Percentiles rank a stretch among this genome's conserved stretches.
Evolutionary conservation across 2,797 vertebrate genomes (phyloP).

Genomic region (Falco naumanni): DNA sequence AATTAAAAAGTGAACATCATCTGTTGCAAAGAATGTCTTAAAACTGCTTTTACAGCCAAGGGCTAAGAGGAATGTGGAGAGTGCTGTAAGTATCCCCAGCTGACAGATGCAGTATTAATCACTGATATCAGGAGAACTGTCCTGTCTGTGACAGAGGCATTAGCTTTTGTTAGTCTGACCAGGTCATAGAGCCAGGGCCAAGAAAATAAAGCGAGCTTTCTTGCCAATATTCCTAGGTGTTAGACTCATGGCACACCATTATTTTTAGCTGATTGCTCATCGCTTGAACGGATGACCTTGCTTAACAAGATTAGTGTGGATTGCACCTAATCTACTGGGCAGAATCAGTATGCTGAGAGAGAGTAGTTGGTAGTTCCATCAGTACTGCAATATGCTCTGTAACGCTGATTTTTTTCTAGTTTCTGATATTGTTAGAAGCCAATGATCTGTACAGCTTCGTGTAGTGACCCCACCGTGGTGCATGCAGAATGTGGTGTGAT

Average conservation of each 20-base stretch:
- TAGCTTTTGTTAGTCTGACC: conserved; percentile 53
- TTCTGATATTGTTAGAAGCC: neutral
- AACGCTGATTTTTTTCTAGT: neutral
- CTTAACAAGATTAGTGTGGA: conserved; percentile 14
- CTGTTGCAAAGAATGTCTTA: neutral
- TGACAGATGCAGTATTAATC: conserved; percentile 51
- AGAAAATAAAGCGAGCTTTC: conserved; percentile 36
- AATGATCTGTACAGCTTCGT: neutral
- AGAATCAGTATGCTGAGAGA: neutral
- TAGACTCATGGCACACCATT: conserved; percentile 45
- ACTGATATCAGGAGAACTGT: neutral
- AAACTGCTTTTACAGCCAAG: conserved; percentile 21
- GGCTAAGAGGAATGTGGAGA: neutral
- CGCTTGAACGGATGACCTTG: conserved; percentile 30
- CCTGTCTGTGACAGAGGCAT: conserved; percentile 14
- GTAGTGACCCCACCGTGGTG: neutral
- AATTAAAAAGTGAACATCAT: neutral
- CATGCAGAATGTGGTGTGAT: fast-evolving
- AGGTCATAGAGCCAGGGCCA: conserved; percentile 47
- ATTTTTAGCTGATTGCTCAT: conserved; percentile 68
- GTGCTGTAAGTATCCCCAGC: conserved; percentile 8
- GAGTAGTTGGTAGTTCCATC: neutral
- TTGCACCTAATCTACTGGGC: neutral
- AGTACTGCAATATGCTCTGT: neutral
- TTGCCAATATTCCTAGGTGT: conserved; percentile 48